Conservation (phyloP, 2,113 vertebrate species). For the Excalfactoria chinensis region DNA sequence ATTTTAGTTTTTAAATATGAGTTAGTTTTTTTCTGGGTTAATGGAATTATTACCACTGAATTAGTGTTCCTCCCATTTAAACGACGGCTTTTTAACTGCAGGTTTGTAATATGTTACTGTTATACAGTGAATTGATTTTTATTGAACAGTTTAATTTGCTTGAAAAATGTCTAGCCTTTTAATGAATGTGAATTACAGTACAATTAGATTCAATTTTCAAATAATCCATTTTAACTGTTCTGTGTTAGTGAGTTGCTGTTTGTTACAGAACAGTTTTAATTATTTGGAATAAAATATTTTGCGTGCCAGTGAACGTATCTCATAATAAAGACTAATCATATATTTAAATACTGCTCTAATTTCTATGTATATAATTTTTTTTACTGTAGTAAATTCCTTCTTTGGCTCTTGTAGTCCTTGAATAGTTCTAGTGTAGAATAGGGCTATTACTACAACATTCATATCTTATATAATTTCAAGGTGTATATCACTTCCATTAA, state of each 20-base stretch:
- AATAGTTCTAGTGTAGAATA: neutral
- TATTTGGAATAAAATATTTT: slow-evolving; percentile 44
- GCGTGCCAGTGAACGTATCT: neutral
- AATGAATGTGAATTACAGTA: slow-evolving; percentile 55
- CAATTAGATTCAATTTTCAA: slow-evolving; percentile 60
- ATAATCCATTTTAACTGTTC: slow-evolving; percentile 39
- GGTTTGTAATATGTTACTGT: neutral
- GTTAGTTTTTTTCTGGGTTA: neutral
- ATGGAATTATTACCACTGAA: neutral
- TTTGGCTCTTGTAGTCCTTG: neutral
- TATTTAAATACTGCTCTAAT: neutral
- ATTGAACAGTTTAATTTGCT: slow-evolving; percentile 39
- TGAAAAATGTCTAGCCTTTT: slow-evolving; percentile 56
- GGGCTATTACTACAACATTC: neutral
- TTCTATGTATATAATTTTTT: neutral
- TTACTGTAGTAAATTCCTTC: neutral
- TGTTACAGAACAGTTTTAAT: slow-evolving; percentile 58
- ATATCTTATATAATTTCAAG: neutral
- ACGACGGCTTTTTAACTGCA: neutral
- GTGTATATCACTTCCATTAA: neutral
- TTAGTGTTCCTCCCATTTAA: neutral
- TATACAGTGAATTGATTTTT: slow-evolving; percentile 45
- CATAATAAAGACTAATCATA: slow-evolving; percentile 23
- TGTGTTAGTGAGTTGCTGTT: slow-evolving; percentile 7
- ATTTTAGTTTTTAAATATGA: neutral